These are phyloP conservation scores for Drosophila truncata DNA, from an alignment of 1,140 invertebrate species.

Conservation along the genomic window DNA sequence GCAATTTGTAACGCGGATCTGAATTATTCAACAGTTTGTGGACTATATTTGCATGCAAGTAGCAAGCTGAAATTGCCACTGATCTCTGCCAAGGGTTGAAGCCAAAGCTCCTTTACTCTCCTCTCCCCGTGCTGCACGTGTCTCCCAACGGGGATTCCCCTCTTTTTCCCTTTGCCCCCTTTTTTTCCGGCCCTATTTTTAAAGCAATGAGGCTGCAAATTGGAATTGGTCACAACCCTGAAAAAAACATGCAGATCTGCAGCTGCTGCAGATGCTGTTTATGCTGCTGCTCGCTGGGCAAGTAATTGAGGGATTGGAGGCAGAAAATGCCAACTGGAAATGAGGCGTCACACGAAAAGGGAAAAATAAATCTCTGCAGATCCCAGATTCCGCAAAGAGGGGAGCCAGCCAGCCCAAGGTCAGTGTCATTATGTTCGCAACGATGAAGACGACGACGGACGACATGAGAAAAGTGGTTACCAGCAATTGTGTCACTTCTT, in stretches of 20 bases:
- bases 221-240: conserved; percentile 26
- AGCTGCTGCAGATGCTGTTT: conserved; percentile 13
- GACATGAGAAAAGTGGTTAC: conserved; percentile 72
- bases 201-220: conserved; percentile 27
- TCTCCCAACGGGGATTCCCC: conserved; percentile 34
- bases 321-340: conserved; percentile 79
- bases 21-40: conserved; percentile 57
- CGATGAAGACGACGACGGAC: conserved; percentile 10
- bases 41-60: conserved; percentile 43
- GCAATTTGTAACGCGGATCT: conserved; percentile 56
- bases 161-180: neutral
- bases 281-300: conserved; percentile 24
- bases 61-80: conserved; percentile 22
- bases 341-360: conserved; percentile 69
- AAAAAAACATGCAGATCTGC: conserved; percentile 26
- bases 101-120: neutral
- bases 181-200: conserved; percentile 4
- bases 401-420: conserved; percentile 66
- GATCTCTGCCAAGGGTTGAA: conserved; percentile 22
- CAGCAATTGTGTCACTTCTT: conserved; percentile 74
- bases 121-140: conserved; percentile 25
- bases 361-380: conserved; percentile 34
- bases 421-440: conserved; percentile 52
- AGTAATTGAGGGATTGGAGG: conserved; percentile 55
- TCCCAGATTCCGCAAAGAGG: conserved; percentile 14